Base-by-base conservation (phyloP, 2,113 vertebrate species). In the Sinocyclocheilus anophthalmus region DNA sequence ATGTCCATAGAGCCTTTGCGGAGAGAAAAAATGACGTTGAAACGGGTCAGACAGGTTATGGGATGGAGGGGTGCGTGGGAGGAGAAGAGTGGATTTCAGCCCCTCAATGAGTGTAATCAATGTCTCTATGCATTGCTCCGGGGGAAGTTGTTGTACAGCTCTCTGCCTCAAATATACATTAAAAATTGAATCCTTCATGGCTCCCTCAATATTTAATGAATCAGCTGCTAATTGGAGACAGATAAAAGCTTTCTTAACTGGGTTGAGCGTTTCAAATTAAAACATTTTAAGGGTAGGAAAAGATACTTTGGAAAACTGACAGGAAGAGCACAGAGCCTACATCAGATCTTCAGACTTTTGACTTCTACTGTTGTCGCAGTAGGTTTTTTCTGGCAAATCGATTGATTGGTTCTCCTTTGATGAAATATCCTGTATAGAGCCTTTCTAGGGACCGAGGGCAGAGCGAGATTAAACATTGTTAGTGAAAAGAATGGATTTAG, bases 191-290 rank as follows among this genome's bases (percentile, higher is more conserved):
- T 91, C 88, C 76, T 81, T 81, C 85, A 78, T 76, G 37, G 87
- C 63, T 85, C 42, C 67, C 85, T 91, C 78, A 90, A 88, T 91
- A 84, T 89, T 89, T 91, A 87, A 91, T 90, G 84, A 88, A 86
- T 69, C 78, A 37, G 77, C 42, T 85, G 84, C 89, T 90, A 89
- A 91, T 90, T 90, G 89, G 87, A 81, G 83, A 80, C 37, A 81
- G 89, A 90, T 90, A 88, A 91, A 90, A 89, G 88, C 65, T 57
- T 76, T 77, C 39, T 90, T 81, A 91, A 90, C 87, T 86, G 80
- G 90, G 87, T 87, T 90, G 89, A 91, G 77, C 69, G 84, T 87
- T 90, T 91, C 85, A 80, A 55, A 90, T 91, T 86, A 87, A 90
- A 90, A 87, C 85, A 81, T 89, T 88, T 90, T 83, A 67, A 84